A percentile compares a stretch with the other conserved stretches of the same genome.
Conservation (phyloP, 2,113 vertebrate genomes). For the Microtus montanus region DNA sequence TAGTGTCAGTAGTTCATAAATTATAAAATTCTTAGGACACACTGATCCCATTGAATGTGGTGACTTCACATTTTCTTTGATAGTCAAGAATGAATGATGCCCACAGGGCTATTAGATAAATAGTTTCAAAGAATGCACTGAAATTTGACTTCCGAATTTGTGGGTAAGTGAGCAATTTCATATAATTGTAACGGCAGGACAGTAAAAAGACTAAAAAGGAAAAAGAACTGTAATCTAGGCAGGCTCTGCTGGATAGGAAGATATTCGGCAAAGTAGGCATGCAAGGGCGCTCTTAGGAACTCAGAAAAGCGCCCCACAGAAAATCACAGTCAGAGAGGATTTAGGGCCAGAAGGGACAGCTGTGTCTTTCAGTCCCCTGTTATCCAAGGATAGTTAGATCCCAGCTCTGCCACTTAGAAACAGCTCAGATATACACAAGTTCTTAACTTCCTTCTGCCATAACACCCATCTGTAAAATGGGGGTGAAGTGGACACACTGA, state of each 20-base stretch:
- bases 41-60: background rate
- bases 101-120: conserved; percentile 16
- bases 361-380: background rate
- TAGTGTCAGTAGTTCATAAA: background rate
- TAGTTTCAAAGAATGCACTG: background rate
- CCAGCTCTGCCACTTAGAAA: background rate
- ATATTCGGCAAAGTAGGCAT: background rate
- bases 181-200: background rate
- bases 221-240: background rate
- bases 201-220: conserved; percentile 33
- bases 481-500: background rate
- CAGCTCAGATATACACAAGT: background rate
- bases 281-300: background rate
- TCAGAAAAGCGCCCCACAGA: background rate
- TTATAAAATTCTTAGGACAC: conserved; percentile 14
- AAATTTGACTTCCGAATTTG: conserved; percentile 29
- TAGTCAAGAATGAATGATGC: conserved; percentile 15
- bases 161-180: conserved; percentile 38
- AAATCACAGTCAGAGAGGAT: background rate
- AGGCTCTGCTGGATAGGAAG: background rate
- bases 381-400: background rate
- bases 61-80: background rate
- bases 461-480: background rate
- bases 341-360: rapidly evolving
- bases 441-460: background rate